A percentile compares a stretch with the other conserved stretches of the same genome.
Evolutionary conservation across 2,888 invertebrate species (phyloP).

Genomic region (Platypus cylindrus): DNA sequence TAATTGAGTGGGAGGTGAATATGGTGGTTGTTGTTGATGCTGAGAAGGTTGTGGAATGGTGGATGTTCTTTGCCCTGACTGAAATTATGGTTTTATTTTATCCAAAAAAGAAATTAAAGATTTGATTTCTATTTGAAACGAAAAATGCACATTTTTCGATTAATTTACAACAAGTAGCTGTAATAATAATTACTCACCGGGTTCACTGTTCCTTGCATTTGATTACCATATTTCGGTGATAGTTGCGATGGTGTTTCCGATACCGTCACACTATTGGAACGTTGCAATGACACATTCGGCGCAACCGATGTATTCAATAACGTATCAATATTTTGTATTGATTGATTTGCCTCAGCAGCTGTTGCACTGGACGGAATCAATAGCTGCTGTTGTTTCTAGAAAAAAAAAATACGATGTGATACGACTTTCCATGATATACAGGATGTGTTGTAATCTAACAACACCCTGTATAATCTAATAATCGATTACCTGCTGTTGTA

Average conservation of each 20-base stretch:
- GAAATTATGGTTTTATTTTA: too few species aligned
- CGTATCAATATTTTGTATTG: constrained; percentile 64
- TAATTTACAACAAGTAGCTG: background rate
- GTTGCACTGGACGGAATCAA: constrained; percentile 63
- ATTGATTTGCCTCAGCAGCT: constrained; percentile 40
- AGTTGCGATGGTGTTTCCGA: constrained; percentile 46
- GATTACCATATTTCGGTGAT: constrained; percentile 43
- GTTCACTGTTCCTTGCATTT: constrained; percentile 22
- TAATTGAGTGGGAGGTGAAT: constrained; percentile 37
- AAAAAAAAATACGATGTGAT: background rate
- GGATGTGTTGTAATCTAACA: background rate
- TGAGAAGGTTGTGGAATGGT: too few species aligned
- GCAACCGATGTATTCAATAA: constrained; percentile 73
- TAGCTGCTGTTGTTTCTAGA: constrained; percentile 58
- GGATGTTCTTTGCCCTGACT: too few species aligned
- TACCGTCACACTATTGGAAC: constrained; percentile 46
- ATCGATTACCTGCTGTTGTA: constrained; percentile 49
- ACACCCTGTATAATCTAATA: background rate
- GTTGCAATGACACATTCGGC: constrained; percentile 78
- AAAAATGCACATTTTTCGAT: background rate
- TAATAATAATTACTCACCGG: constrained; percentile 13
- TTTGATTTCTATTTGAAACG: too few species aligned
- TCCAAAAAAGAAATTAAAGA: too few species aligned
- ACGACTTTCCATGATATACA: background rate
- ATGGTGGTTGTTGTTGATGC: constrained; percentile 28